Evolutionary conservation across 53 echinoderm and acorn worm species (phyloP), one percentile per base, ranked within the genome.

Genomic region (Temnopleurus reevesii): DNA sequence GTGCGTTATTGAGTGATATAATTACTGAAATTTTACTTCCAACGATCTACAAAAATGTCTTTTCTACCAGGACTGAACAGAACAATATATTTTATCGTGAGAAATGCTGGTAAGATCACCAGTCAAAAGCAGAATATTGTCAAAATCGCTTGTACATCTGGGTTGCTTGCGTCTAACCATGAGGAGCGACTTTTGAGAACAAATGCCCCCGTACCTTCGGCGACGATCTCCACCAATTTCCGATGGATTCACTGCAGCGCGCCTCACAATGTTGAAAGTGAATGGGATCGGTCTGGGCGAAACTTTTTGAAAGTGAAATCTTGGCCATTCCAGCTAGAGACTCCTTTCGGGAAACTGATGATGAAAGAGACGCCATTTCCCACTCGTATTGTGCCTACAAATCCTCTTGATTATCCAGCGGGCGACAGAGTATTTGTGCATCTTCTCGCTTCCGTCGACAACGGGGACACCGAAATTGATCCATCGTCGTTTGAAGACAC

Each of bases 381-480:
- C 3, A 35, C 36, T 33, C 88, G 88, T 4, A 66, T 87, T 51
- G 54, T 66, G 46, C 88, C 88, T 17, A 66, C 88, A 1, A 87
- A 71, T 53, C 66, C 71, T 33, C 88, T 66, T 66, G 88, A 87
- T 23, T 87, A 87, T 53, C 88, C 88, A 7, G 88, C 88, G 51
- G 88, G 47, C 0, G 88, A 87, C 71, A 47, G 88, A 45, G 88
- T 87, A 44, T 87, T 87, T 87, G 71, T 87, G 21, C 88, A 87
- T 53, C 34, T 87, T 23, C 9, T 87, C 18, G 65, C 88, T 31
- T 27, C 12, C 21, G 45, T 1, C 33, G 24, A 51, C 38, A 21
- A 2, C 44, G 9, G 10, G 9, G 56, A 56, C 55, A n/a, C 61
- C 4, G 18, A 59, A 47, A 9, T 85, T 4, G 85, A 85, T 44